Percentiles rank a stretch among this genome's conserved stretches.
phyloP scores from a whole-genome alignment of 2,113 vertebrate genomes.

The Gnathonemus echidnorhynchus region DNA sequence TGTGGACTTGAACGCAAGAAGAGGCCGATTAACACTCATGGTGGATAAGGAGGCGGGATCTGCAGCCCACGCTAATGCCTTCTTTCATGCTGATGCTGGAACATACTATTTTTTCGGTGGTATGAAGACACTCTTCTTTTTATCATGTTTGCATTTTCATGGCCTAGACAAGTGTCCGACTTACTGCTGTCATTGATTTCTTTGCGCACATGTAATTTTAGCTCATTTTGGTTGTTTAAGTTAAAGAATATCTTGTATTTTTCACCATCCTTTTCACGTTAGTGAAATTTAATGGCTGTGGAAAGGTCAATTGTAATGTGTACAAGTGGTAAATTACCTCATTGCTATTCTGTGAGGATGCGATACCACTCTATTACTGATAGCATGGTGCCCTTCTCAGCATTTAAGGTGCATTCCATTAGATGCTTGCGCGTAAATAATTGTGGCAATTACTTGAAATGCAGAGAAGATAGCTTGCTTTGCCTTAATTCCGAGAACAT shows the following conservation, averaged over 20 bases:
- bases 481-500: background rate
- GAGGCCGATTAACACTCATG: conserved; percentile 61
- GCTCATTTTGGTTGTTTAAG: background rate
- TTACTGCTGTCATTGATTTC: background rate
- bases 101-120: conserved; percentile 77
- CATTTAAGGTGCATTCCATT: conserved; percentile 5
- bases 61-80: conserved; percentile 42
- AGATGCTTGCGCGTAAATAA: conserved; percentile 6
- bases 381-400: background rate
- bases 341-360: conserved; percentile 14
- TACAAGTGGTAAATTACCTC: conserved; percentile 6
- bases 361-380: background rate
- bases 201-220: background rate
- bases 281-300: background rate
- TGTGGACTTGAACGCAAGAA: conserved; percentile 63
- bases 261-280: background rate
- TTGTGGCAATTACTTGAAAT: conserved; percentile 13
- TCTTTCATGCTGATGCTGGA: conserved; percentile 56
- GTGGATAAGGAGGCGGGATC: conserved; percentile 64
- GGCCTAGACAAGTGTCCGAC: background rate
- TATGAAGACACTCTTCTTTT: conserved; percentile 40
- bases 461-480: background rate
- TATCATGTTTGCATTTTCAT: background rate
- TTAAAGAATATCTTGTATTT: background rate
- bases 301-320: conserved; percentile 3